phyloP scores from a whole-genome alignment of 2,888 invertebrate genomes.

The Strigamia crassipes region DNA sequence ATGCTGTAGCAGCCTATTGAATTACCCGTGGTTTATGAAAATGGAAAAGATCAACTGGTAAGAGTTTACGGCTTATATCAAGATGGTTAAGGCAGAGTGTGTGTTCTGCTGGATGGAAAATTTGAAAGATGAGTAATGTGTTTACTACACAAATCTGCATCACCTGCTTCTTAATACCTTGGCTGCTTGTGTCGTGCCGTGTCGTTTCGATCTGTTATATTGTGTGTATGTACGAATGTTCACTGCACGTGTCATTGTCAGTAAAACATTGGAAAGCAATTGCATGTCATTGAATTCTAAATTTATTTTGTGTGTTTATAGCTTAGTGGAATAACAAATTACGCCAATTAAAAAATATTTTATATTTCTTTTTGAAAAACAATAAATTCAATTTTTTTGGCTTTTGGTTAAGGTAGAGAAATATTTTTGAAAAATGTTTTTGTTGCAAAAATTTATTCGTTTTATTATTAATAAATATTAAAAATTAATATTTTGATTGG shows the following conservation, averaged over 20 bases:
- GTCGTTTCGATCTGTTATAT: slow-evolving; percentile 14
- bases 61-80: slow-evolving; percentile 43
- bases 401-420: too few species aligned
- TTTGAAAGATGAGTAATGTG: not conserved
- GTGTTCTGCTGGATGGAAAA: not conserved
- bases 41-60: slow-evolving; percentile 45
- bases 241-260: slow-evolving; percentile 30
- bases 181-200: not conserved
- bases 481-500: too few species aligned
- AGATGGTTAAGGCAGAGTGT: slow-evolving; percentile 16
- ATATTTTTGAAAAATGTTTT: too few species aligned
- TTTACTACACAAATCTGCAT: slow-evolving; percentile 2
- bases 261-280: slow-evolving; percentile 12
- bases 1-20: slow-evolving; percentile 46
- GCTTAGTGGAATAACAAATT: not conserved
- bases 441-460: too few species aligned
- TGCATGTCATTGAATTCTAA: not conserved
- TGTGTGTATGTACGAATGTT: slow-evolving; percentile 2
- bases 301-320: not conserved
- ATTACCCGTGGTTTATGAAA: slow-evolving; percentile 41
- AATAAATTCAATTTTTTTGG: not conserved
- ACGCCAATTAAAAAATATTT: not conserved
- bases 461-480: too few species aligned
- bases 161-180: slow-evolving; percentile 13
- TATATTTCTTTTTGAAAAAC: not conserved